A percentile compares a stretch with the other conserved stretches of the same genome.
Conservation (phyloP, 1,140 invertebrate genomes). For the Brevipalpus yothersi region DNA sequence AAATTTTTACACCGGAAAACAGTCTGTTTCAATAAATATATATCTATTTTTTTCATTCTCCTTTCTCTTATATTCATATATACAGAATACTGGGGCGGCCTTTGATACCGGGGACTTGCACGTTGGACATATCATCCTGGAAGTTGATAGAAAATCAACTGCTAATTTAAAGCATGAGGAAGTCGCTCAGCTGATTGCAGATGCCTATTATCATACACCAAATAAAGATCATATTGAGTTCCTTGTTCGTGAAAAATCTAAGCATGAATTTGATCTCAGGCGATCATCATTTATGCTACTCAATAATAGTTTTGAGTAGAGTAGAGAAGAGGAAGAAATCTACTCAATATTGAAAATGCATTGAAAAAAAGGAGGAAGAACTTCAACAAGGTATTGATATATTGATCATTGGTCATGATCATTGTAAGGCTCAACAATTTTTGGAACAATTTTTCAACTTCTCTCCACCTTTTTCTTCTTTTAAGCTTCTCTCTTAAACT, state of each 20-base stretch:
- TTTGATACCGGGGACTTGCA: conserved; percentile 68
- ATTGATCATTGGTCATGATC: not conserved
- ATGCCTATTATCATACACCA: conserved; percentile 50
- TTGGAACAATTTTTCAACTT: not conserved
- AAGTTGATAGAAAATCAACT: conserved; percentile 66
- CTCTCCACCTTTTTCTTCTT: not conserved
- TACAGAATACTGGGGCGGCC: conserved; percentile 72
- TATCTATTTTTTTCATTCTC: not conserved
- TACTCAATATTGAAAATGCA: not conserved
- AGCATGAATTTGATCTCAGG: conserved; percentile 10
- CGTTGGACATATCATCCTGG: conserved; percentile 74
- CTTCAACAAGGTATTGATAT: not conserved
- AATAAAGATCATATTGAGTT: conserved; percentile 67
- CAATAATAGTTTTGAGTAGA: conserved; percentile 7
- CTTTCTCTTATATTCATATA: conserved; percentile 9
- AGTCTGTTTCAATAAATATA: no score
- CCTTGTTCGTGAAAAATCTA: conserved; percentile 38
- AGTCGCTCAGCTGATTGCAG: conserved; percentile 60
- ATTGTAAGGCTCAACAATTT: not conserved
- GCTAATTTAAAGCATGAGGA: conserved; percentile 46
- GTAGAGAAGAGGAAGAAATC: not conserved
- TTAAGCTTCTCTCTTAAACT: no score
- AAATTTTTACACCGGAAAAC: no score
- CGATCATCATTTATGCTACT: conserved; percentile 14
- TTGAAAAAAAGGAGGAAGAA: not conserved